A percentile compares a stretch with the other conserved stretches of the same genome.
These are phyloP conservation scores for Thera britannica DNA, from an alignment of 2,888 invertebrate genomes.

Conservation along the genomic window DNA sequence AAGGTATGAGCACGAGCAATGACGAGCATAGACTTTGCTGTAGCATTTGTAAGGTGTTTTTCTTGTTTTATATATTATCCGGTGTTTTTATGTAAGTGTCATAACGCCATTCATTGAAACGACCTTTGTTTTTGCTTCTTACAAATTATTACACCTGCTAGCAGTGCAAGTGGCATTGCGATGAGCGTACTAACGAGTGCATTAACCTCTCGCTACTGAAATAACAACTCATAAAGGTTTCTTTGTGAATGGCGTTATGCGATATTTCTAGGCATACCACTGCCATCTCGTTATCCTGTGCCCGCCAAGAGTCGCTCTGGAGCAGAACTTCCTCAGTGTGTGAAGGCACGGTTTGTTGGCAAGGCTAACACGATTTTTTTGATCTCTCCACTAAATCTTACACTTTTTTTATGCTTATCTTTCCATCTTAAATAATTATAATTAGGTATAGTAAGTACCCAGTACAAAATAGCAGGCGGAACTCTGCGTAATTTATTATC, in stretches of 20 bases:
- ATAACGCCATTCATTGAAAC: slow-evolving; percentile 55
- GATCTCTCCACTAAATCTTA: slow-evolving; percentile 39
- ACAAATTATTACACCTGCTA: slow-evolving; percentile 41
- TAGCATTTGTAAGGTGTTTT: slow-evolving; percentile 27
- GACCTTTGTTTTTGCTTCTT: slow-evolving; percentile 48
- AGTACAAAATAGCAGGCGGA: slow-evolving; percentile 14
- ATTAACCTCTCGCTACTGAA: slow-evolving; percentile 46
- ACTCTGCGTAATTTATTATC: not conserved
- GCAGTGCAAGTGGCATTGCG: slow-evolving; percentile 51
- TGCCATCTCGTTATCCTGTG: slow-evolving; percentile 53
- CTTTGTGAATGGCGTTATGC: slow-evolving; percentile 58
- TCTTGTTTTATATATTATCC: slow-evolving; percentile 36
- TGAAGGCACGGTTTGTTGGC: slow-evolving; percentile 75
- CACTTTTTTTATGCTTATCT: slow-evolving; percentile 35
- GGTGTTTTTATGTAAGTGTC: slow-evolving; percentile 48
- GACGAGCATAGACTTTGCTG: slow-evolving; percentile 32
- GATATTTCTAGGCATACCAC: slow-evolving; percentile 55
- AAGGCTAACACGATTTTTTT: slow-evolving; percentile 63
- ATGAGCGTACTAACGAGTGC: slow-evolving; percentile 48
- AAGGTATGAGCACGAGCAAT: slow-evolving; percentile 7
- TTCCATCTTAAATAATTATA: slow-evolving; percentile 16
- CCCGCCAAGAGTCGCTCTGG: slow-evolving; percentile 64
- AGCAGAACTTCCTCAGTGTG: slow-evolving; percentile 75
- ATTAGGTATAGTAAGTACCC: not conserved
- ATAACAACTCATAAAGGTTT: slow-evolving; percentile 36